Base-by-base conservation (phyloP, 2,888 invertebrate genomes). In the Nudaria mundana region DNA sequence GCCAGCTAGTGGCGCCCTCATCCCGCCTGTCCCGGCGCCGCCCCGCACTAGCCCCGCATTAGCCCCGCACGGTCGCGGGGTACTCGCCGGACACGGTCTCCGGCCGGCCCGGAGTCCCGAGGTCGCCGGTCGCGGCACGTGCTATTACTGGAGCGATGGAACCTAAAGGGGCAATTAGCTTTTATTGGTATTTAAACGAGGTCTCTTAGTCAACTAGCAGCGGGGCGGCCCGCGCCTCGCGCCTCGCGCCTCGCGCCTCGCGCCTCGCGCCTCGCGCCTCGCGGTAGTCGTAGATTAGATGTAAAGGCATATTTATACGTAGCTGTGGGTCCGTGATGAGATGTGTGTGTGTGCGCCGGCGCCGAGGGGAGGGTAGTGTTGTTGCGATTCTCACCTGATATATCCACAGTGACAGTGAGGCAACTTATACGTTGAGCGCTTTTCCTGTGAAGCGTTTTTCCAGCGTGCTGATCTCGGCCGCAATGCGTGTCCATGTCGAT, bases 1-100 rank as follows among this genome's bases (percentile, higher is more conserved):
- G 81, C 89, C 81, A 91, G 90, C 82, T 91, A 91, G 90, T 91
- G 87, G 78, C 12, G 11, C 38, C 26, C 15, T 29, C 24, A n/a
- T 20, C 6, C 8, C 8, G 7, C 28, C 5, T 18, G 38, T 6
- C 31, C 18, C 32, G 25, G 29, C 35, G 8, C 11, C 4, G 29
- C 35, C 39, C 38, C 33, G 47, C 45, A 10, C 22, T 24, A 5
- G 44, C 41, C 47, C 59, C n/a, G n/a, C n/a, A n/a, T n/a, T n/a
- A n/a, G n/a, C n/a, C n/a, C n/a, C n/a, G n/a, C n/a, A n/a, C n/a
- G n/a, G n/a, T n/a, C n/a, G n/a, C n/a, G n/a, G n/a, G n/a, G n/a
- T n/a, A n/a, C n/a, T n/a, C n/a, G n/a, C n/a, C n/a, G n/a, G n/a
- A n/a, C n/a, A n/a, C n/a, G n/a, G n/a, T n/a, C n/a, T 16, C 11